These are phyloP conservation scores for Acrocephalus kingi DNA, from an alignment of 2,113 vertebrate genomes.

Conservation along the genomic window DNA sequence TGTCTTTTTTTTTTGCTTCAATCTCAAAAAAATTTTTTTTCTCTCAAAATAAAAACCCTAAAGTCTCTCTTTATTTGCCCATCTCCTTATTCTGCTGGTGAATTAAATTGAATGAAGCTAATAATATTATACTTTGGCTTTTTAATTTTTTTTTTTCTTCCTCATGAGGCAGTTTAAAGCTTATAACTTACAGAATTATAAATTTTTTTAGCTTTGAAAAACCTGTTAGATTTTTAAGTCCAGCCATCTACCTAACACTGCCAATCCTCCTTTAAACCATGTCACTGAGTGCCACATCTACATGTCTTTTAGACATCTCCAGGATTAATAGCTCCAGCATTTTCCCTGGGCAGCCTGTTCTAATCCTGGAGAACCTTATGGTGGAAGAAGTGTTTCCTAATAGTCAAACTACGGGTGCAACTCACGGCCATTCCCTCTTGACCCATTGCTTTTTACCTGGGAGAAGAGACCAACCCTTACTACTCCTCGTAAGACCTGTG, in stretches of 20 bases:
- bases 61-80: not conserved
- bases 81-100: not conserved
- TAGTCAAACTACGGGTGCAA: not conserved
- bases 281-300: not conserved
- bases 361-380: no score
- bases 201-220: not conserved
- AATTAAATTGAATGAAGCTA: not conserved
- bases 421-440: not conserved
- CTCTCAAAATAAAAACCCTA: not conserved
- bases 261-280: not conserved
- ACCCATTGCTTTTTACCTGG: not conserved
- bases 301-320: not conserved
- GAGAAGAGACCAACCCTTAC: not conserved
- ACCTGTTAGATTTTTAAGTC: accelerated
- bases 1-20: not conserved
- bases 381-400: not conserved
- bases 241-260: not conserved
- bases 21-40: not conserved
- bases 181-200: not conserved
- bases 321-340: not conserved
- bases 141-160: not conserved
- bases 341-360: not conserved
- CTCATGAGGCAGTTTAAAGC: not conserved
- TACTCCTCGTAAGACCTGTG: accelerated
- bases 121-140: not conserved